Evolutionary conservation across 64 coral and sea anemone species (phyloP), one percentile per base, ranked within the genome.

Genomic region (Montipora cactus): DNA sequence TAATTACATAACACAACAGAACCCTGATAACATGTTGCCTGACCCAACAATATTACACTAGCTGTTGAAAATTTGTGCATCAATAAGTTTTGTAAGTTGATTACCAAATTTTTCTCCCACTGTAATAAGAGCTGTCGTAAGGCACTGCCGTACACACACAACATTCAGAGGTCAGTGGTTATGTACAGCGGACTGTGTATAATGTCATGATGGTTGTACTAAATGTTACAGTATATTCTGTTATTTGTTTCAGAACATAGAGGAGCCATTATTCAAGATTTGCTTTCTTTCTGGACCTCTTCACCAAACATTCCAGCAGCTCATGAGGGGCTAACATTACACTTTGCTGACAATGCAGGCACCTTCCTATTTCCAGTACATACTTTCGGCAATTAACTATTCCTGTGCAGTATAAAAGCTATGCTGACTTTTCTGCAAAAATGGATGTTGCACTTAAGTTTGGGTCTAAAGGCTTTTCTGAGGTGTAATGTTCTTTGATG

Each of bases 381-480:
- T 83, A 53, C 81, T 83, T 83, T 61, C 53, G 62, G 51, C 53
- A 25, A 61, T 61, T 67, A 61, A 44, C 52, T 61, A 83, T 83
- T 28, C 81, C 81, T 61, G 62, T 61, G 28, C 53, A 61, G 62
- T 83, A 83, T 64, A 28, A 64, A 83, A 22, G 51, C 53, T 83
- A 83, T n/a, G 62, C 47, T 83, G 81, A 83, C 53, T 83, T 83
- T 83, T 52, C 81, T 59, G 62, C 81, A 48, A 83, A 83, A 22
- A 83, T 83, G 81, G 81, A 83, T 59, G 62, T 83, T 59, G 81
- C 81, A 61, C 62, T 64, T 55, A 57, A 55, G 28, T 82, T 61
- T 83, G 81, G 81, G 23, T 83, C 51, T 83, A 61, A 83, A 83
- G 81, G 81, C 62, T 83, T 83, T 83, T 83, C 81, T n/a, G 81